Conservation (phyloP, 1,140 invertebrate species). For the Bombus polaris region DNA sequence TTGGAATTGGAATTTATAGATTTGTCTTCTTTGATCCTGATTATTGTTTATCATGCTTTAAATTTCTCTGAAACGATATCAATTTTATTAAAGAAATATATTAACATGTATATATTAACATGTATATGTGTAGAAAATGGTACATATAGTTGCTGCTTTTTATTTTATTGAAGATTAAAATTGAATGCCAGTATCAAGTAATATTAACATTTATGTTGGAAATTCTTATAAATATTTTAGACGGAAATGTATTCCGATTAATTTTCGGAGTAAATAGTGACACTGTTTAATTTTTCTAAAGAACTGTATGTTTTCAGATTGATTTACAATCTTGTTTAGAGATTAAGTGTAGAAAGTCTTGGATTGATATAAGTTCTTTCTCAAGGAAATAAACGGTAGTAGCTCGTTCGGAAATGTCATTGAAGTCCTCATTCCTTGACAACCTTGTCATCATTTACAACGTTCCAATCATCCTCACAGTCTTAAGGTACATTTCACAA, state of each 20-base stretch:
- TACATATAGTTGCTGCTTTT: not conserved
- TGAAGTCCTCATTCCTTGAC: constrained; percentile 4
- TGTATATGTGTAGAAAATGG: not conserved
- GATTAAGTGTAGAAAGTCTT: not conserved
- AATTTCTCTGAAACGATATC: not conserved
- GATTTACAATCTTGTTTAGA: not conserved
- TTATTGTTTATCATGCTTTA: not conserved
- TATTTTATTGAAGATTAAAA: not conserved
- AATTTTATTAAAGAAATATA: not conserved
- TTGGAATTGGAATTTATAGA: not conserved
- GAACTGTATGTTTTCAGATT: not conserved
- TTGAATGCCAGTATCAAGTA: not conserved
- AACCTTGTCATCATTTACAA: constrained; percentile 4
- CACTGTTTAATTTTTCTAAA: not conserved
- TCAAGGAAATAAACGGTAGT: not conserved
- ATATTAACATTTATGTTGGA: not conserved
- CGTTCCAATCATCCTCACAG: not conserved
- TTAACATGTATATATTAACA: no score
- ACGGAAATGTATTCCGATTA: no score
- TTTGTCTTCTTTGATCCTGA: not conserved
- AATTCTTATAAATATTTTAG: not conserved
- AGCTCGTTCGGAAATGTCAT: not conserved
- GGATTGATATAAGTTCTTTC: not conserved
- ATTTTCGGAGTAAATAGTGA: not conserved
- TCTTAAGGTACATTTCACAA: not conserved